Evolutionary conservation across 1,140 invertebrate species (phyloP), one percentile per base, ranked within the genome.

Genomic region (Diorhabda elongata): DNA sequence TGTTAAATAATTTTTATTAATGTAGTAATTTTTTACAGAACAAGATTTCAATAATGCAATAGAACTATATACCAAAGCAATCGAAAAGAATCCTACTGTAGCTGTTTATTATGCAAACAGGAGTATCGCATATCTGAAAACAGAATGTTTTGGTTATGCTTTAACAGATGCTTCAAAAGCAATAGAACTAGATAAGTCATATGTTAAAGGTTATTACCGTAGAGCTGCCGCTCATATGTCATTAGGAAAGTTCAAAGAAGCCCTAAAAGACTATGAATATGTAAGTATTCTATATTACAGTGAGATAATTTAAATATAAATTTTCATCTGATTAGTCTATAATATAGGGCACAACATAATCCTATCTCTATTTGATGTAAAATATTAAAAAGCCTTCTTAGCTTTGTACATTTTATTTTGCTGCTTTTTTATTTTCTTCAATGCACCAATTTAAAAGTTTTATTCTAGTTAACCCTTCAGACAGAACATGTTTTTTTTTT

Each of bases 161-260:
- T 82, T 99, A 52, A 84, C 82, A 44, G 98, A 99, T 87, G 97
- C 97, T 5, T 89, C 92, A 1, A 92, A 92, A 81, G 92, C 97
- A 2, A 92, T 99, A 59, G 90, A 95, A 82, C 78, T 96, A 62
- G 95, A 99, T 83, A 91, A 88, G 73, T 87, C 85, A 56, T 99
- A 98, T 83, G 84, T 97, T 4, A 99, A 99, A 83, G 96, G 93
- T 8, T 93, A 92, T 76, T 99, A 99, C 82, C 90, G 98, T 78
- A 85, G 97, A 80, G 98, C 98, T 0, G 94, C 94, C 0, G 93
- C 97, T 52, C 89, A 98, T 76, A 99, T 99, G 97, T 95, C 96
- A 44, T 82, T 99, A 74, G 96, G 97, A 71, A 98, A 98, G 85
- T 98, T 97, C 81, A 98, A 98, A 84, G 83, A 93, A 81, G 98